A percentile compares a stretch with the other conserved stretches of the same genome.
Evolutionary conservation across 2,113 vertebrate genomes (phyloP).

Genomic region (Lagenorhynchus albirostris): DNA sequence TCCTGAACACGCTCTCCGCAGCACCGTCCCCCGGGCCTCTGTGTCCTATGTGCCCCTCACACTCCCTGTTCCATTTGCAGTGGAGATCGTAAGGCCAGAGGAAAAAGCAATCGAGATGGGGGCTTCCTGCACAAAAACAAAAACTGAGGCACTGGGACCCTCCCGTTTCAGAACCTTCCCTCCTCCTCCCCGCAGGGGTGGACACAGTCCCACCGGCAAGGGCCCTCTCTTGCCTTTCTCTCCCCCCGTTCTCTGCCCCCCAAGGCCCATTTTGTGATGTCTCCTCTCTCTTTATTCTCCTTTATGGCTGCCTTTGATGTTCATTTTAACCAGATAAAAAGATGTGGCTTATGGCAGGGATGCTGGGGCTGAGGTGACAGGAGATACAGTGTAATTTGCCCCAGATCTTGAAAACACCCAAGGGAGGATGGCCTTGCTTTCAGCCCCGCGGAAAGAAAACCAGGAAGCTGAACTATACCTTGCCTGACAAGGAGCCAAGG

Average conservation of each 20-base stretch:
- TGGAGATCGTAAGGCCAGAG: background rate
- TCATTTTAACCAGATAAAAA: conserved; percentile 40
- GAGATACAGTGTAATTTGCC: background rate
- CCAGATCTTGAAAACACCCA: background rate
- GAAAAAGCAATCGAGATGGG: background rate
- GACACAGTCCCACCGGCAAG: background rate
- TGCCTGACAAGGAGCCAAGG: background rate
- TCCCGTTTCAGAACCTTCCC: background rate
- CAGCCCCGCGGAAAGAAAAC: background rate
- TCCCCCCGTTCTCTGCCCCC: background rate
- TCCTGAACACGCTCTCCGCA: background rate
- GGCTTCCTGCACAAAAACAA: background rate
- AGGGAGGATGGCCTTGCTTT: background rate
- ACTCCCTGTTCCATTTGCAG: background rate
- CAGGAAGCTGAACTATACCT: background rate
- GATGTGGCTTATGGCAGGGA: background rate
- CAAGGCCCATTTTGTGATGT: background rate
- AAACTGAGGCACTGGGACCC: background rate
- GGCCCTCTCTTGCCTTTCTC: background rate
- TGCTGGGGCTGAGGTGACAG: background rate
- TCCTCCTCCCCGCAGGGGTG: too few species aligned
- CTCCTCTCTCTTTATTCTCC: background rate
- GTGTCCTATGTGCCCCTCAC: background rate
- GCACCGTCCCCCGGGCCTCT: background rate
- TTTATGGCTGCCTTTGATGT: background rate